Percentiles rank a stretch among this genome's conserved stretches.
Evolutionary conservation across 2,113 vertebrate genomes (phyloP).

Genomic region (Macquaria australasica): DNA sequence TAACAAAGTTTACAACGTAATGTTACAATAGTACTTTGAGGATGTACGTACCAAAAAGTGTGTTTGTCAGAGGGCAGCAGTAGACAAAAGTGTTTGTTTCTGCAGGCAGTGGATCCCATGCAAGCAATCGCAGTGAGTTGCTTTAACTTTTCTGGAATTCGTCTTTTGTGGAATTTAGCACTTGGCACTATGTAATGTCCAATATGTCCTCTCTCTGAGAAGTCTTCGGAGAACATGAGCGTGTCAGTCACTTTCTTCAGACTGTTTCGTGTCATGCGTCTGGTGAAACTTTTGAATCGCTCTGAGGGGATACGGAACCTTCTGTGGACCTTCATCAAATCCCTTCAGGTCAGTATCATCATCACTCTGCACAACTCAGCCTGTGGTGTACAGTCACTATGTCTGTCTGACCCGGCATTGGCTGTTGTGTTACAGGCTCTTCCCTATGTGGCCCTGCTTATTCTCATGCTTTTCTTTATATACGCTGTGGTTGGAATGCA

Average conservation of each 20-base stretch:
- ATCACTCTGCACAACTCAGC: neutral
- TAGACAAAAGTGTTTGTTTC: neutral
- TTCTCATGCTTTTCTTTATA: conserved; percentile 97
- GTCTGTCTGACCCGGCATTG: neutral
- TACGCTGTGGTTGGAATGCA: conserved; percentile 98
- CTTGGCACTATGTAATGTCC: neutral
- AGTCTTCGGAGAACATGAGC: conserved; percentile 90
- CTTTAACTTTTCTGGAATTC: neutral
- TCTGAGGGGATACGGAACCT: conserved; percentile 93
- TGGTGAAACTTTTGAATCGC: conserved; percentile 93
- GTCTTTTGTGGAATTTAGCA: neutral
- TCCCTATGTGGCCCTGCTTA: conserved; percentile 93
- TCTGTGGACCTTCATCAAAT: conserved; percentile 97
- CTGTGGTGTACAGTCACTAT: neutral
- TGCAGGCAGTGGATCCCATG: conserved; percentile 82
- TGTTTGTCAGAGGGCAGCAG: neutral
- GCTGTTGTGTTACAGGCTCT: conserved; percentile 85
- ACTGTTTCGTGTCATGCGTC: conserved; percentile 93
- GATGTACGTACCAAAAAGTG: neutral
- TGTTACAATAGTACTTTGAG: neutral
- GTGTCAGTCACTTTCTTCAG: conserved; percentile 96
- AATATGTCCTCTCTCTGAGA: conserved; percentile 20
- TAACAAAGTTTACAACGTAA: neutral
- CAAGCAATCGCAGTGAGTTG: conserved; percentile 81
- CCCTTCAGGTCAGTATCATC: conserved; percentile 87